Conservation (phyloP, 2,888 invertebrate genomes). For the Taenaris catops region DNA sequence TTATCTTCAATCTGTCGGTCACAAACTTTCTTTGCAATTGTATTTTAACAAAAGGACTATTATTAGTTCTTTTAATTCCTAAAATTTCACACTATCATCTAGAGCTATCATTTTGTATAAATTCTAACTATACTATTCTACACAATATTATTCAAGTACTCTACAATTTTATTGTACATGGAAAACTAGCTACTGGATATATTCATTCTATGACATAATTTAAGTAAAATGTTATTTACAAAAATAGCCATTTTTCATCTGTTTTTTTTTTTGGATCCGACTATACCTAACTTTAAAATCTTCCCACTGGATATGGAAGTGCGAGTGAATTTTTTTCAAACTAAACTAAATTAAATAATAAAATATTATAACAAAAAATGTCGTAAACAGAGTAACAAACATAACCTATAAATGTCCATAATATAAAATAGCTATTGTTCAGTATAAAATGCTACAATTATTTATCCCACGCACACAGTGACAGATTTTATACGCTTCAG, state of each 20-base stretch:
- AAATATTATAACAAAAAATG: too few relatives aligned
- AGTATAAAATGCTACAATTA: conserved; percentile 9
- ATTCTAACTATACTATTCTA: conserved; percentile 70
- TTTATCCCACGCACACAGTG: too few relatives aligned
- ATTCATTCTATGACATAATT: conserved; percentile 71
- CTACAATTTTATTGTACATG: conserved; percentile 78
- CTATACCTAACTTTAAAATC: conserved; percentile 44
- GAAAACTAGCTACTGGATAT: conserved; percentile 73
- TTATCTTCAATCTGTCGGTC: too few relatives aligned
- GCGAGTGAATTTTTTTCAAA: too few relatives aligned
- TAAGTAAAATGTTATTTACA: conserved; percentile 76
- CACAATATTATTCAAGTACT: conserved; percentile 48
- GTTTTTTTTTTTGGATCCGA: conserved; percentile 51
- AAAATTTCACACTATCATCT: conserved; percentile 61
- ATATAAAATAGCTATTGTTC: conserved; percentile 2
- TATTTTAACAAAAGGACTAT: too few relatives aligned
- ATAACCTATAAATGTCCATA: conserved; percentile 10
- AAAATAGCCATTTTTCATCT: conserved; percentile 70
- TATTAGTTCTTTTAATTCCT: conserved; percentile 47
- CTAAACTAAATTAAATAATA: too few relatives aligned
- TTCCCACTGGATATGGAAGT: conserved; percentile 37
- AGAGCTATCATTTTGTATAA: conserved; percentile 72
- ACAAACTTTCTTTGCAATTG: too few relatives aligned
- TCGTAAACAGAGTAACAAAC: conserved; percentile 8
- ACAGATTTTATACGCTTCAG: too few relatives aligned